These are phyloP conservation scores for Liparis tanakae DNA, from an alignment of 2,797 vertebrate genomes.

Conservation along the genomic window DNA sequence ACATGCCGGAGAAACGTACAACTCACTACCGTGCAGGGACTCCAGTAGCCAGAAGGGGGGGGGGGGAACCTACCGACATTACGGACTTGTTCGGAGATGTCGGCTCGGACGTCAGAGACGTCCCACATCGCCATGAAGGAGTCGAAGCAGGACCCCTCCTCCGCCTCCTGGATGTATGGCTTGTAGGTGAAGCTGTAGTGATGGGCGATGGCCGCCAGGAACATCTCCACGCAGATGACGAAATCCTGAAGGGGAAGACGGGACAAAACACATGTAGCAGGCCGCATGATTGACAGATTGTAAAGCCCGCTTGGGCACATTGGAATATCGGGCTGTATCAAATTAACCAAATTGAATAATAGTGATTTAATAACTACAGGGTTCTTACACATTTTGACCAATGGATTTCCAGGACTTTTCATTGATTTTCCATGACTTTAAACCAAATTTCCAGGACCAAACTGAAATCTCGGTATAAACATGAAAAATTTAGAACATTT, in stretches of 20 bases:
- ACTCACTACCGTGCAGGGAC: neutral
- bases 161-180: conserved; percentile 95
- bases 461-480: no score
- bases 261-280: neutral
- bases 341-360: no score
- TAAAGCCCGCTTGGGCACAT: no score
- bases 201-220: conserved; percentile 95
- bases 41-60: neutral
- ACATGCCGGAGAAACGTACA: neutral
- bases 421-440: no score
- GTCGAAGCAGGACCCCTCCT: conserved; percentile 97
- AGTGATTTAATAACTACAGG: neutral
- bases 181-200: conserved; percentile 98
- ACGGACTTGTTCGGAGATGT: conserved; percentile 97
- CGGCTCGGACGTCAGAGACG: conserved; percentile 94
- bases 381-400: no score
- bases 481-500: no score
- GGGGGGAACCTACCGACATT: conserved; percentile 91
- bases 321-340: no score
- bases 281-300: neutral
- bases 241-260: conserved; percentile 87
- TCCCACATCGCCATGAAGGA: conserved; percentile 99
- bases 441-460: no score
- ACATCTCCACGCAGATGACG: conserved; percentile 98
- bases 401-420: no score